phyloP scores from a whole-genome alignment of 2,797 vertebrate species.

The Hydrocynus forskahlii region DNA sequence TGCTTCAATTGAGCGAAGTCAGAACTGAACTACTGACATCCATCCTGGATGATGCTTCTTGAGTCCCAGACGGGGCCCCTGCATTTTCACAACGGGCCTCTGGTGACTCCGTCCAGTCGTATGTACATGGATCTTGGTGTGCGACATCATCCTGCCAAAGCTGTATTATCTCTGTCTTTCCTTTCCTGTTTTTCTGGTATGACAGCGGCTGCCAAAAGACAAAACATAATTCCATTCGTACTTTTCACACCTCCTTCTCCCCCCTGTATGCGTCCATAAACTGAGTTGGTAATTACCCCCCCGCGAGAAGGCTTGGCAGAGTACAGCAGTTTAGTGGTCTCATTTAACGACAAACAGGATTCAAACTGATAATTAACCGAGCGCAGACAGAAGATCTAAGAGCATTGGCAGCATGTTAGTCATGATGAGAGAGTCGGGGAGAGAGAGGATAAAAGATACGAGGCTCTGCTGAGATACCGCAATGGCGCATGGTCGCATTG shows the following conservation, averaged over 20 bases:
- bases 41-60: background rate
- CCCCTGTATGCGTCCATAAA: constrained; percentile 60
- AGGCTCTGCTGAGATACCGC: constrained; percentile 28
- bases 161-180: background rate
- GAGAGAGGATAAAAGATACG: constrained; percentile 21
- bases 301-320: constrained; percentile 65
- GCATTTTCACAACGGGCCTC: background rate
- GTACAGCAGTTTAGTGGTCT: constrained; percentile 74
- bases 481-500: background rate
- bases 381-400: constrained; percentile 66
- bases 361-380: constrained; percentile 72
- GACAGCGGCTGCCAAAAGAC: constrained; percentile 41
- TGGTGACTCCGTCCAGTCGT: background rate
- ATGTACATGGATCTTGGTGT: background rate
- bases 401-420: constrained; percentile 62
- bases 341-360: constrained; percentile 72
- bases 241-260: constrained; percentile 54
- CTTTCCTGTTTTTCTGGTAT: constrained; percentile 31
- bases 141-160: constrained; percentile 3
- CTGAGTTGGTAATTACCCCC: constrained; percentile 60
- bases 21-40: background rate
- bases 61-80: background rate
- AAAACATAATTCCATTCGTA: constrained; percentile 50
- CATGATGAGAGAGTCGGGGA: constrained; percentile 37
- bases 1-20: no score